Evolutionary conservation across 2,797 vertebrate species (phyloP).

Genomic region (Sebastes hubbsi): DNA sequence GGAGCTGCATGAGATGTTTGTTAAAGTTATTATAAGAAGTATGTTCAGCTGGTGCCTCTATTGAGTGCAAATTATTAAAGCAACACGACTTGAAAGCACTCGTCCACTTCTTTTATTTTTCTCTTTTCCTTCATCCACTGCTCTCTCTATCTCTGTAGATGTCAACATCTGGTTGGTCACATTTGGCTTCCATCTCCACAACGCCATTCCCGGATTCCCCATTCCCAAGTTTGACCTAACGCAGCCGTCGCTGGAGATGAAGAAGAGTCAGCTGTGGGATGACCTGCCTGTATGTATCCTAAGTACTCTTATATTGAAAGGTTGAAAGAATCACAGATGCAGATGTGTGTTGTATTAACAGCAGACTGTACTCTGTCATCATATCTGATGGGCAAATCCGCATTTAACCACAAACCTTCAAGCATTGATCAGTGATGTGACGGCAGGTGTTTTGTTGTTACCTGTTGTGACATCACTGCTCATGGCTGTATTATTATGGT

Average conservation of each 20-base stretch:
- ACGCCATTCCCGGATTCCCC: conserved; percentile 97
- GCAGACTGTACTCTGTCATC: background rate
- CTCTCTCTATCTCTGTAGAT: conserved; percentile 79
- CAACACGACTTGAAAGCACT: background rate
- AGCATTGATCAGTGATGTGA: background rate
- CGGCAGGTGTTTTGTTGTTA: background rate
- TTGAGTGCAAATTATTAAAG: background rate
- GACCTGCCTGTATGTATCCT: conserved; percentile 89
- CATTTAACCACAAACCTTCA: background rate
- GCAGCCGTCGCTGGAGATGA: conserved; percentile 94
- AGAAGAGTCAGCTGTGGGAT: conserved; percentile 98
- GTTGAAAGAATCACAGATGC: background rate
- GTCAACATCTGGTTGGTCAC: conserved; percentile 99
- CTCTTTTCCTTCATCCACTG: background rate
- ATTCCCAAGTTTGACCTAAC: conserved; percentile 96
- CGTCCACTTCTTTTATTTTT: background rate
- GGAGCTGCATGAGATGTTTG: background rate
- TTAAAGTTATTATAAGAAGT: background rate
- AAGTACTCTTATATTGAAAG: background rate
- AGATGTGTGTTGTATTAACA: background rate
- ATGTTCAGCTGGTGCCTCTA: no score
- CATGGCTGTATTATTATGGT: background rate
- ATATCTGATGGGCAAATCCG: background rate
- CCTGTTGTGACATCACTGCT: background rate
- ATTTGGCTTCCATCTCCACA: conserved; percentile 98